phyloP scores from a whole-genome alignment of 2,797 vertebrate genomes.

The Tokudaia muenninki region DNA sequence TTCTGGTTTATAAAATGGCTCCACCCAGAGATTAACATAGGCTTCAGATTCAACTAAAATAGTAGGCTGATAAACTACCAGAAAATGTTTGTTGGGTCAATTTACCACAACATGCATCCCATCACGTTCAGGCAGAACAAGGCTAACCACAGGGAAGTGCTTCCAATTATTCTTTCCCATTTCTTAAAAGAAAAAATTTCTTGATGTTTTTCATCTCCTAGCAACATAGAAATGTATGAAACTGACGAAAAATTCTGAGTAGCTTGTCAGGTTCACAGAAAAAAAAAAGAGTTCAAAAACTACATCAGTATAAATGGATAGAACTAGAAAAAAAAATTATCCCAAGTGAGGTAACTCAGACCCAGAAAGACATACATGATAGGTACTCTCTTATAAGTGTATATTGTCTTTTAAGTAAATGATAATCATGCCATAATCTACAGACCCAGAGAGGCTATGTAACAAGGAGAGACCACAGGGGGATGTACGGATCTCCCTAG shows the following conservation, averaged over 20 bases:
- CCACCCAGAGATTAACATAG: neutral
- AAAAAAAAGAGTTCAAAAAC: conserved; percentile 43
- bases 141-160: neutral
- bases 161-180: conserved; percentile 20
- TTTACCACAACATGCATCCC: neutral
- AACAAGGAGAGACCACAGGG: neutral
- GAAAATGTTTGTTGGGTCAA: neutral
- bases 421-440: neutral
- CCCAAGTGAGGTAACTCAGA: neutral
- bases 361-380: neutral
- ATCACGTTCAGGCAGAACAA: neutral
- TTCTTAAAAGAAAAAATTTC: conserved; percentile 55
- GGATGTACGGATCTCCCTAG: neutral
- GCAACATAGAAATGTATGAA: conserved; percentile 67
- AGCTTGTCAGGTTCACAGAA: conserved; percentile 6
- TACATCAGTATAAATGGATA: neutral
- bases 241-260: conserved; percentile 39
- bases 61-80: conserved; percentile 8
- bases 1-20: conserved; percentile 33
- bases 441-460: neutral
- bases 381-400: neutral
- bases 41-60: conserved; percentile 13
- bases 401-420: neutral
- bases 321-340: neutral
- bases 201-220: conserved; percentile 55